phyloP scores from a whole-genome alignment of 53 echinoderm and acorn worm species.

The Zoroaster sp. region DNA sequence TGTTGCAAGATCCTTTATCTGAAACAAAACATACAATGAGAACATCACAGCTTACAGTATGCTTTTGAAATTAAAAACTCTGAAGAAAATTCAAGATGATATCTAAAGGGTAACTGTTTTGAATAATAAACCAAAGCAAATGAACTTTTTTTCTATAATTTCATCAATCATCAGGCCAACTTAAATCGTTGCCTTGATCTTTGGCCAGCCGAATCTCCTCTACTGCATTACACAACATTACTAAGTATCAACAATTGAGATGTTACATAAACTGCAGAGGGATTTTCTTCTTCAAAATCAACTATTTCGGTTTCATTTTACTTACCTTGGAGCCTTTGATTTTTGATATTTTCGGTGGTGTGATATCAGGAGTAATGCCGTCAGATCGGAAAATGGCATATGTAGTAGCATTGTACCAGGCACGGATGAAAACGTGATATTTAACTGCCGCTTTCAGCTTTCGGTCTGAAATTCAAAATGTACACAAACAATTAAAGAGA shows the following conservation, averaged over 20 bases:
- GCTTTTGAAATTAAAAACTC: no score
- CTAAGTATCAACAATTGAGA: no score
- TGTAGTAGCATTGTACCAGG: constrained; percentile 51
- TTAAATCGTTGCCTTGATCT: no score
- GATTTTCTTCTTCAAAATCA: background rate
- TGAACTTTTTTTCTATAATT: no score
- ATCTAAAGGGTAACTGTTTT: no score
- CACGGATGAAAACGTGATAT: constrained; percentile 50
- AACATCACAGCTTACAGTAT: no score
- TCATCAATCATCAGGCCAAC: no score
- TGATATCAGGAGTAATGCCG: constrained; percentile 45
- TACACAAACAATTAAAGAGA: background rate
- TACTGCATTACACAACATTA: background rate
- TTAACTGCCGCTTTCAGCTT: background rate
- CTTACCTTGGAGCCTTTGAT: constrained; percentile 41
- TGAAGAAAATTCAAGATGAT: no score
- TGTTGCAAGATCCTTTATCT: constrained; percentile 36
- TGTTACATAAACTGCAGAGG: no score
- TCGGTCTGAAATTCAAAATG: background rate
- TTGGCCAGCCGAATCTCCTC: background rate
- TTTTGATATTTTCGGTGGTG: constrained; percentile 29
- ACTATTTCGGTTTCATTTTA: background rate
- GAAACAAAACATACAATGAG: background rate
- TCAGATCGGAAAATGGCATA: constrained; percentile 62
- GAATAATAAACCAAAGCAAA: no score